A percentile compares a stretch with the other conserved stretches of the same genome.
These are phyloP conservation scores for Pycnonotus jocosus DNA, from an alignment of 2,113 vertebrate species.

Conservation along the genomic window DNA sequence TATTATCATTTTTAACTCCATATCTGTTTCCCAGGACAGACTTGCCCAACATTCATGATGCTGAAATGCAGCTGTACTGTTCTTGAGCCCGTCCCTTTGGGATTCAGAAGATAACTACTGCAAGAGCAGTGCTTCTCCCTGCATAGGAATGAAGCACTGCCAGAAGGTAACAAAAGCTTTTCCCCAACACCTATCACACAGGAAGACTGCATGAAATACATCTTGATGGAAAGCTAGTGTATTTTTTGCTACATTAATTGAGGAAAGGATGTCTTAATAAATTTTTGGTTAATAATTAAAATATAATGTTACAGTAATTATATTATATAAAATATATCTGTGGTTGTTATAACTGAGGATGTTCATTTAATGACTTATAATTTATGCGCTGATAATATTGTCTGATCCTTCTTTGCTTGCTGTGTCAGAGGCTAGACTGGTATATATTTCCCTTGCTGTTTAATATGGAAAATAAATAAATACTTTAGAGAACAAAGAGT, in stretches of 20 bases:
- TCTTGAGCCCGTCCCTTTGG: not conserved
- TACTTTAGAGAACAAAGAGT: not conserved
- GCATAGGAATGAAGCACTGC: not conserved
- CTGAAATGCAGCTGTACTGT: not conserved
- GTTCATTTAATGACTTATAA: not conserved
- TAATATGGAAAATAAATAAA: not conserved
- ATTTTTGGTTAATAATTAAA: not conserved
- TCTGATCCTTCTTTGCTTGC: not conserved
- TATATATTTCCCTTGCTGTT: not conserved
- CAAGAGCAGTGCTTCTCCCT: not conserved
- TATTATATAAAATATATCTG: not conserved
- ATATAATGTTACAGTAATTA: not conserved
- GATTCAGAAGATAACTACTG: not conserved
- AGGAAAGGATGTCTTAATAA: not conserved
- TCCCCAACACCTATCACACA: not conserved
- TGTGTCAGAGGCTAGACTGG: not conserved
- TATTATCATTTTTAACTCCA: not conserved
- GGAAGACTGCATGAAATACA: not conserved
- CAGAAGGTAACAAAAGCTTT: not conserved
- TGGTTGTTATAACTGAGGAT: not conserved
- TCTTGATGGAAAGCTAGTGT: not conserved
- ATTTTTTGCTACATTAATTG: not conserved
- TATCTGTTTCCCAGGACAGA: not conserved
- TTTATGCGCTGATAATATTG: not conserved
- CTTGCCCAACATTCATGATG: not conserved